Evolutionary conservation across 2,888 invertebrate species (phyloP).

Genomic region (Clitarchus hookeri): DNA sequence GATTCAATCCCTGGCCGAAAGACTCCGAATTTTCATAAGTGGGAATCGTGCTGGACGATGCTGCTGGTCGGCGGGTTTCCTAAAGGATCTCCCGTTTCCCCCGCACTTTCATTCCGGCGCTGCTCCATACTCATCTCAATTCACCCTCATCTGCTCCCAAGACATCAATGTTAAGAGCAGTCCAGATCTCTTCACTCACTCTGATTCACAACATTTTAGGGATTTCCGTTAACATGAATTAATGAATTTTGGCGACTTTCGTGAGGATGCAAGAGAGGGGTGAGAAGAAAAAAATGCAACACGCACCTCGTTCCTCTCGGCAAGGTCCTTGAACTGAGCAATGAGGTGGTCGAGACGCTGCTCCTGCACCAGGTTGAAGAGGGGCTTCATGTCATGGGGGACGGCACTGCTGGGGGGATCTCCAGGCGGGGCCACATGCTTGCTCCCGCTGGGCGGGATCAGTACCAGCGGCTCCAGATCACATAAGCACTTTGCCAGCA

Average conservation of each 20-base stretch:
- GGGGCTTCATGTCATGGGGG: conserved; percentile 54
- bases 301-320: conserved; percentile 46
- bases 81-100: too few relatives aligned
- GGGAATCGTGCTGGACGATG: too few relatives aligned
- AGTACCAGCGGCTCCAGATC: conserved; percentile 52
- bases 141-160: too few relatives aligned
- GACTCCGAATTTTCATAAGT: too few relatives aligned
- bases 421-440: conserved; percentile 29
- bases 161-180: too few relatives aligned
- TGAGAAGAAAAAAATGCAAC: background rate
- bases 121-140: too few relatives aligned
- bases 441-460: conserved; percentile 46
- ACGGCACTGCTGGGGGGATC: conserved; percentile 25
- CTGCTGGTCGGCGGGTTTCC: too few relatives aligned
- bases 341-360: conserved; percentile 59
- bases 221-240: background rate
- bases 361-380: conserved; percentile 58
- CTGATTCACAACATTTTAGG: background rate
- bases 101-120: too few relatives aligned
- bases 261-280: background rate
- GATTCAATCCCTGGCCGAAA: too few relatives aligned
- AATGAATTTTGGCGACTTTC: too few relatives aligned
- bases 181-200: too few relatives aligned
- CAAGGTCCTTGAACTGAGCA: conserved; percentile 55
- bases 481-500: conserved; percentile 51